These are phyloP conservation scores for Notodromas monacha DNA, from an alignment of 2,888 invertebrate species.

Conservation along the genomic window DNA sequence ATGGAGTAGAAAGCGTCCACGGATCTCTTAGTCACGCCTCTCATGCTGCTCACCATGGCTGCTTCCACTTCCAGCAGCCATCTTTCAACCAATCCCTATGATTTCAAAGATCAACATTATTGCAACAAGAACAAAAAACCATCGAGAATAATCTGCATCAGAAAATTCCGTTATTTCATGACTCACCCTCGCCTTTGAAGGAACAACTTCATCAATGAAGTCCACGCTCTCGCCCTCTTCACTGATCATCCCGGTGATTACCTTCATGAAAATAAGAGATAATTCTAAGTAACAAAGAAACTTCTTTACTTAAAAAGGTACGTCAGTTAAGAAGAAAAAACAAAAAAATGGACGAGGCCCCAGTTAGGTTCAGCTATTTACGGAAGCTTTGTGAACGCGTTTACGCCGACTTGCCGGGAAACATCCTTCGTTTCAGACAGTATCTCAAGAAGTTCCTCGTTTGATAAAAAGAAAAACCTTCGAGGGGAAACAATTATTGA, in stretches of 20 bases:
- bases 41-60: slow-evolving; percentile 47
- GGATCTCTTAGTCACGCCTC: slow-evolving; percentile 39
- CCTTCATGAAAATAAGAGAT: slow-evolving; percentile 10
- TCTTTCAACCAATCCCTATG: slow-evolving; percentile 74
- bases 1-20: slow-evolving; percentile 28
- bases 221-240: slow-evolving; percentile 25
- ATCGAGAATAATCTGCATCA: background rate
- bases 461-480: slow-evolving; percentile 85
- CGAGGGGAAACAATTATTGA: too few relatives aligned
- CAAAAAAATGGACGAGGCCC: too few relatives aligned
- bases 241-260: slow-evolving; percentile 50
- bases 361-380: too few relatives aligned
- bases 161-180: too few relatives aligned
- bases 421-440: slow-evolving; percentile 84
- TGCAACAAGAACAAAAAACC: too few relatives aligned
- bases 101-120: too few relatives aligned
- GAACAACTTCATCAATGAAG: background rate
- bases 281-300: too few relatives aligned
- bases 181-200: background rate
- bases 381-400: too few relatives aligned
- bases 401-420: too few relatives aligned
- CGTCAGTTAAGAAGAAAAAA: too few relatives aligned
- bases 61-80: slow-evolving; percentile 70
- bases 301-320: too few relatives aligned
- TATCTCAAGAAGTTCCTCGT: slow-evolving; percentile 70